phyloP scores from a whole-genome alignment of 2,888 invertebrate species.

The Ptychoptera albimana region DNA sequence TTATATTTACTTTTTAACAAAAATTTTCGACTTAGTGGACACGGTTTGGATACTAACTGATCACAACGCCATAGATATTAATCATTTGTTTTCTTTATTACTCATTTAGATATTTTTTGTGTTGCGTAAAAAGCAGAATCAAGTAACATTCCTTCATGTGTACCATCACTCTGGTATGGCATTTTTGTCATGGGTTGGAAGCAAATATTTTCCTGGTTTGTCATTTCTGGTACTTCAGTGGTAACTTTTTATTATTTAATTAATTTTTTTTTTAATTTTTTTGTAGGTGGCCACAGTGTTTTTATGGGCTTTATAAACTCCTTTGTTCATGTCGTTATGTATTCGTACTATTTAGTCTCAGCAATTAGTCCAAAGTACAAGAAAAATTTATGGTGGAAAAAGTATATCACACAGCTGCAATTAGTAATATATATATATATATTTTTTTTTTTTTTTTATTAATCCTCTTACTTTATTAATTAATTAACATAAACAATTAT shows the following conservation, averaged over 20 bases:
- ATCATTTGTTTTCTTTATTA: conserved; percentile 7
- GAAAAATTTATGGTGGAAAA: conserved; percentile 62
- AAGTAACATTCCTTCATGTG: conserved; percentile 71
- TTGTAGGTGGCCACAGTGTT: conserved; percentile 51
- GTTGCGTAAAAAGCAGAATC: conserved; percentile 62
- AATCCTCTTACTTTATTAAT: not conserved
- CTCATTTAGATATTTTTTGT: conserved; percentile 63
- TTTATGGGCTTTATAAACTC: conserved; percentile 56
- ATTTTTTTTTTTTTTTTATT: no score
- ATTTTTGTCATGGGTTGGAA: conserved; percentile 41
- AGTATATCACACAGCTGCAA: conserved; percentile 62
- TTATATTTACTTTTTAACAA: conserved; percentile 50
- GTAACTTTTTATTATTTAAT: not conserved
- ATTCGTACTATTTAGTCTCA: conserved; percentile 58
- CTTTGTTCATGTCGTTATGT: conserved; percentile 71
- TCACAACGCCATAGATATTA: no score
- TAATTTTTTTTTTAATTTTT: conserved; percentile 38
- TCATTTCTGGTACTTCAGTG: not conserved
- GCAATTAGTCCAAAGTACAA: conserved; percentile 52
- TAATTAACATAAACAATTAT: conserved; percentile 4
- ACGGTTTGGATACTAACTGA: conserved; percentile 44
- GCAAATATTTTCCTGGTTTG: conserved; percentile 39
- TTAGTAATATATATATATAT: conserved; percentile 35
- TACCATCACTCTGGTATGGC: conserved; percentile 79
- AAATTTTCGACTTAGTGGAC: conserved; percentile 52